Conservation (phyloP, 2,888 invertebrate genomes). For the Allophyes oxyacanthae region DNA sequence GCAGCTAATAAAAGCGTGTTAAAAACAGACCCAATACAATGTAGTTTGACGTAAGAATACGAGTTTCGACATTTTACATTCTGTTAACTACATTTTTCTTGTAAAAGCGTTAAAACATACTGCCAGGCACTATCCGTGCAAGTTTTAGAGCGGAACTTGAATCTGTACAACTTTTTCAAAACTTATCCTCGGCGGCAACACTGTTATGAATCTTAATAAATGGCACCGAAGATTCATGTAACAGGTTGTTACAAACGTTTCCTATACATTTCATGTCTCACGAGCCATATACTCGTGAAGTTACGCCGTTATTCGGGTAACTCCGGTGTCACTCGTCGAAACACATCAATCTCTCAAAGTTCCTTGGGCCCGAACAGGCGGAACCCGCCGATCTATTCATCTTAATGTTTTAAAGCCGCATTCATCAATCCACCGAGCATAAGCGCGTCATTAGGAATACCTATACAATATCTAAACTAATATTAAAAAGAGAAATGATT, state of each 20-base stretch:
- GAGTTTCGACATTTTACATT: too few species aligned
- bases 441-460: constrained; percentile 59
- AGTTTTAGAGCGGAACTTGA: background rate
- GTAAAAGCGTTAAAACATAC: too few species aligned
- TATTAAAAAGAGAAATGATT: too few species aligned
- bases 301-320: constrained; percentile 55
- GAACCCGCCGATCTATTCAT: constrained; percentile 62
- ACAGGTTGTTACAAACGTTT: constrained; percentile 63
- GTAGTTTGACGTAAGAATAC: too few species aligned
- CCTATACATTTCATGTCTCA: constrained; percentile 57
- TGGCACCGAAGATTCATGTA: constrained; percentile 51
- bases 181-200: background rate
- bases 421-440: constrained; percentile 65
- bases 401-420: constrained; percentile 67
- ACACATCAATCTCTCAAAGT: constrained; percentile 76
- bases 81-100: too few species aligned
- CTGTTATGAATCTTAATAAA: constrained; percentile 47
- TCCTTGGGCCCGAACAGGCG: constrained; percentile 46
- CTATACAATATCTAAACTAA: constrained; percentile 25
- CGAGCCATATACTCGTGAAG: constrained; percentile 67
- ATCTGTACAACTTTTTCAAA: background rate
- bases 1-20: too few species aligned
- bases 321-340: constrained; percentile 65
- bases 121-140: too few species aligned
- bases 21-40: too few species aligned